Evolutionary conservation across 2,888 invertebrate species (phyloP).

Genomic region (Parnassius apollo): DNA sequence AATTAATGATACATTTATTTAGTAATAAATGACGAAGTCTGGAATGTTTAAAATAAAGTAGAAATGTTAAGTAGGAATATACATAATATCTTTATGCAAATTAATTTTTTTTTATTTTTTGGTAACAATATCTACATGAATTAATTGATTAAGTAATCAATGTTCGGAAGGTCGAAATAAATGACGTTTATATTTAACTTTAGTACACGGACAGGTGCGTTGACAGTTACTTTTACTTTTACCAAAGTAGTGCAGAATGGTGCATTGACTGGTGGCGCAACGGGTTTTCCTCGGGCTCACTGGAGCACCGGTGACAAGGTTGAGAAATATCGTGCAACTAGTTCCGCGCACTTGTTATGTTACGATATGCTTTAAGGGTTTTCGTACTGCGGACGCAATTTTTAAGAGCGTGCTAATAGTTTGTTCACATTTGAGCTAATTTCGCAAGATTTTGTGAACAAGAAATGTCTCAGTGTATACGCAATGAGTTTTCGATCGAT

Average conservation of each 20-base stretch:
- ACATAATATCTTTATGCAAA: no score
- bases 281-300: slow-evolving; percentile 55
- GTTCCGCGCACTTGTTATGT: slow-evolving; percentile 50
- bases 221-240: slow-evolving; percentile 68
- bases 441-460: slow-evolving; percentile 18
- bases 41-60: no score
- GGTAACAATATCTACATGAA: no score
- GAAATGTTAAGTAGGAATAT: no score
- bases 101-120: no score
- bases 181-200: neutral
- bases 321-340: slow-evolving; percentile 63
- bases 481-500: no score
- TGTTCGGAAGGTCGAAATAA: neutral
- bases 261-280: slow-evolving; percentile 53
- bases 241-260: slow-evolving; percentile 62
- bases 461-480: no score
- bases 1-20: no score
- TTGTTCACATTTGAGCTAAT: slow-evolving; percentile 26
- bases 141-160: neutral
- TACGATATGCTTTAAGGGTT: slow-evolving; percentile 33
- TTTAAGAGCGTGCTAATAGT: slow-evolving; percentile 13
- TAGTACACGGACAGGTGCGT: slow-evolving; percentile 43
- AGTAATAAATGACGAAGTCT: no score
- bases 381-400: slow-evolving; percentile 4
- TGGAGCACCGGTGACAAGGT: slow-evolving; percentile 75